Base-by-base conservation (phyloP, 2,888 invertebrate species). In the Plagodis pulveraria region DNA sequence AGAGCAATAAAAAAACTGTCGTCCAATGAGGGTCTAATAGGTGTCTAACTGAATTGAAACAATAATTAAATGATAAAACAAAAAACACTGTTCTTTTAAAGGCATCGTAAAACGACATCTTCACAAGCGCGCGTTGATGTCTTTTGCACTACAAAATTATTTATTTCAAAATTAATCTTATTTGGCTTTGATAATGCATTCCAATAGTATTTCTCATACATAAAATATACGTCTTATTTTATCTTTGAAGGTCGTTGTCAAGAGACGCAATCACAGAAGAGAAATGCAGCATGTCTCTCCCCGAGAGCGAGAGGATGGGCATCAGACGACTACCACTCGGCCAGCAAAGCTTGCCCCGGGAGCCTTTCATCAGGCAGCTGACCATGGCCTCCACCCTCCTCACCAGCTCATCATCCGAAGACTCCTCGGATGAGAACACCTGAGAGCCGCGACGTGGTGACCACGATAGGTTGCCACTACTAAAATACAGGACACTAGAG, bases 201-300 rank as follows among this genome's bases (percentile, higher is more conserved):
- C 7, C 8, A 36, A 36, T 36, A 36, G 5, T 36, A 36, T 36
- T 8, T 7, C 36, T 7, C 36, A 36, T 8, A 10, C 41, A 8
- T 10, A 41, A 41, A n/a, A 41, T 36, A 41, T 9, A 41, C 7
- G 10, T 41, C 6, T 41, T 41, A 32, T 46, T 2, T 40, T 38
- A 41, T 8, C 12, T 43, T 82, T 83, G 49, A 78, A 94, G 94
- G 58, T 94, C 94, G n/a, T 74, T 94, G 69, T 93, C 94, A 43
- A 93, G 95, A 69, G 95, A 95, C 81, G 95, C 94, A 63, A 96
- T 96, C 74, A 96, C 96, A 56, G 96, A 96, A 88, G 96, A 96
- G 78, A 94, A 94, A 79, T 93, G 93, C 74, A 89, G 94, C 81
- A 94, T 94, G 83, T 94, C 94, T 47, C 81, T 94, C 67, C 95